Evolutionary conservation across 2,113 vertebrate species (phyloP), one percentile per base, ranked within the genome.

Genomic region (Phaetusa simplex): DNA sequence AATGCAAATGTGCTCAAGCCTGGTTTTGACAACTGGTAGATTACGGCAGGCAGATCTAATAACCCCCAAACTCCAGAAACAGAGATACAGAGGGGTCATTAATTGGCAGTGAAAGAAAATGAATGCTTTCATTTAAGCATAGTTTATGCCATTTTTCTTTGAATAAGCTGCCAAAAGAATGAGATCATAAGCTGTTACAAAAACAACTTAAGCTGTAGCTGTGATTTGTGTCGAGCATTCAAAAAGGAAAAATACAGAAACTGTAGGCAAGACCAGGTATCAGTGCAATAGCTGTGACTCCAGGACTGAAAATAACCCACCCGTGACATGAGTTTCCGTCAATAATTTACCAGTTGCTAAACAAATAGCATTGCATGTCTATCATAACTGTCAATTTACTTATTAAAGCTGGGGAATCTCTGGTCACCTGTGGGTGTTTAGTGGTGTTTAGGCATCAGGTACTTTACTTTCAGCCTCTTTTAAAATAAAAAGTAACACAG

Each of bases 131-230:
- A 20, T 85, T 93, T 72, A 71, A 81, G 36, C 36, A 77, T 2
- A 66, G 19, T 78, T 83, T 58, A 93, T 88, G 42, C 13, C 18
- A 47, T 52, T 88, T 91, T 81, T 53, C 61, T 81, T 74, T 85
- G 43, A 79, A 86, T 79, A 82, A 93, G 47, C 65, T 91, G 69
- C 43, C 74, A 91, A 95, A 96, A 87, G 89, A 94, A 91, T 72
- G 88, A 86, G 64, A 69, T 65, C 27, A 22, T 73, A 82, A 93
- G 53, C 85, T 94, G 82, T 58, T 88, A 82, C 4, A 69, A 53
- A 69, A 90, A 40, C 43, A 72, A 77, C 59, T 77, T 71, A 23
- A 79, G 36, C 12, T 82, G 90, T 66, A 90, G 66, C 71, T 90
- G 59, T 88, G 85, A 85, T 65, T 88, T 74, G 40, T 82, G 87